A percentile compares a stretch with the other conserved stretches of the same genome.
Conservation (phyloP, 2,113 vertebrate species). For the Camelus dromedarius region DNA sequence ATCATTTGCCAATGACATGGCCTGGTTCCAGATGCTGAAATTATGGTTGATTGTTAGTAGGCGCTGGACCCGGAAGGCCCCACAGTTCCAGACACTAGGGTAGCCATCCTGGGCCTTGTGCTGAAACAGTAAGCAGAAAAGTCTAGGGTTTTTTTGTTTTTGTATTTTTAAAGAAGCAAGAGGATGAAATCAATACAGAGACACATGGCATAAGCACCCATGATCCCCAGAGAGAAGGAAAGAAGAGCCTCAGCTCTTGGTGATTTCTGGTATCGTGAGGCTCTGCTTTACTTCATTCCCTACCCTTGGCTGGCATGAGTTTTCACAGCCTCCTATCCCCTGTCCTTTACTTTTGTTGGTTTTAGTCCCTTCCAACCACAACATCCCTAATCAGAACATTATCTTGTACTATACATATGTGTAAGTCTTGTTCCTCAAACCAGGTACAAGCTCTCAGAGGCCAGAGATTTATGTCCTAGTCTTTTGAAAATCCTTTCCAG, state of each 20-base stretch:
- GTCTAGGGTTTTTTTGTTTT: neutral
- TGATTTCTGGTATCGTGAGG: neutral
- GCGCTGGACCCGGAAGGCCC: neutral
- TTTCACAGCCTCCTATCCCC: neutral
- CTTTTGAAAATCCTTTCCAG: slow-evolving; percentile 36
- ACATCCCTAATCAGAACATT: neutral
- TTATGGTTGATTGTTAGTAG: neutral
- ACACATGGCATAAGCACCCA: neutral
- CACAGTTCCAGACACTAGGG: neutral
- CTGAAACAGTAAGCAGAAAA: neutral
- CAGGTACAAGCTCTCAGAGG: slow-evolving; percentile 32
- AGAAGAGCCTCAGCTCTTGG: neutral
- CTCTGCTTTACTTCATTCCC: neutral
- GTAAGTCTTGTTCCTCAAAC: slow-evolving; percentile 6
- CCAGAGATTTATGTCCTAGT: neutral
- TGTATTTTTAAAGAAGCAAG: neutral
- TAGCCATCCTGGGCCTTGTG: neutral
- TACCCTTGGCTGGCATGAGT: neutral
- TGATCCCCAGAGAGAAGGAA: neutral
- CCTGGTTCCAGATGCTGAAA: neutral
- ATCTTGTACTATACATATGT: neutral
- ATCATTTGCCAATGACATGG: neutral
- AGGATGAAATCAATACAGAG: neutral
- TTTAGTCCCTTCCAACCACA: neutral
- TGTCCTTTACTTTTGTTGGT: neutral